phyloP scores from a whole-genome alignment of 2,888 invertebrate species.

The Microctonus brassicae region DNA sequence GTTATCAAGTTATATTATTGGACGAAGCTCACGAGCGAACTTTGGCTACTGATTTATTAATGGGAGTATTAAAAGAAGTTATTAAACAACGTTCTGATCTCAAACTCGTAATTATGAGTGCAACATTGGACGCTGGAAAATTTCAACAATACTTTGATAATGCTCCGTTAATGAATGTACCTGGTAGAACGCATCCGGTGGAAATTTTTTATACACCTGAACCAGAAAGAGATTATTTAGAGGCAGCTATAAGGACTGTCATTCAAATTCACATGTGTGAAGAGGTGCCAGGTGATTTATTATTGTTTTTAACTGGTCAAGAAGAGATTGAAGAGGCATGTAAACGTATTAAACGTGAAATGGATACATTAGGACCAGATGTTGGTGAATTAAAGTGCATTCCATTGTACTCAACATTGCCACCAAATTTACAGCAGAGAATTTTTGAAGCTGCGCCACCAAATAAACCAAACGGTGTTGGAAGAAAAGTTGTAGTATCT shows the following conservation, averaged over 20 bases:
- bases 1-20: conserved; percentile 94
- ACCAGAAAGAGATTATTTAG: conserved; percentile 96
- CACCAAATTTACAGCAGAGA: conserved; percentile 95
- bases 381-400: conserved; percentile 98
- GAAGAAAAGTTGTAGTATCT: conserved; percentile 94
- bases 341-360: conserved; percentile 95
- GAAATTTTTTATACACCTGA: conserved; percentile 99
- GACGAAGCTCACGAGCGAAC: conserved; percentile 99
- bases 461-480: conserved; percentile 89
- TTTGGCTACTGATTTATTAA: conserved; percentile 96
- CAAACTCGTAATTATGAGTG: conserved; percentile 99
- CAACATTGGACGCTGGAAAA: conserved; percentile 98
- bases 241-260: conserved; percentile 98
- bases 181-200: conserved; percentile 94
- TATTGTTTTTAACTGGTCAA: conserved; percentile 91
- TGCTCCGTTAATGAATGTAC: conserved; percentile 98
- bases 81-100: conserved; percentile 92
- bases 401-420: conserved; percentile 97
- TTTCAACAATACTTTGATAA: conserved; percentile 99
- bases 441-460: conserved; percentile 98
- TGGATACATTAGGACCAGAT: conserved; percentile 95
- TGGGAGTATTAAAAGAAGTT: conserved; percentile 99
- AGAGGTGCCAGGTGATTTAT: conserved; percentile 90
- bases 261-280: conserved; percentile 98
- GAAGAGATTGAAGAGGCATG: conserved; percentile 99